These are phyloP conservation scores for Microtus richardsoni DNA, from an alignment of 2,113 vertebrate species.

Conservation along the genomic window DNA sequence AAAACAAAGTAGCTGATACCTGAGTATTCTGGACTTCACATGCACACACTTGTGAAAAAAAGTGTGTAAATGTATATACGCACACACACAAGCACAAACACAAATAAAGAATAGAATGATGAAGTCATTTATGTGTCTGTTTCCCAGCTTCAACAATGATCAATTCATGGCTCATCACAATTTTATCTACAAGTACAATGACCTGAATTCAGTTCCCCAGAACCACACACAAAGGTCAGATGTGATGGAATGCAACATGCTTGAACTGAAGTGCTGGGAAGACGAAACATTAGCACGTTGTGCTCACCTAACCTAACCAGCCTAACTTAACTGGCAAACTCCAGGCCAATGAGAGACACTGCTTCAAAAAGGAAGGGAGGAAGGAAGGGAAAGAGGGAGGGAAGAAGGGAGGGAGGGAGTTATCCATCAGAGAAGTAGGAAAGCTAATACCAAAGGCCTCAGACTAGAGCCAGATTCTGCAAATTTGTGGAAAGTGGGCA, in stretches of 20 bases:
- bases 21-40: neutral
- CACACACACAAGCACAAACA: neutral
- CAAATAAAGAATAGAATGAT: neutral
- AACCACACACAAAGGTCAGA: neutral
- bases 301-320: neutral
- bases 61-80: neutral
- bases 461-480: neutral
- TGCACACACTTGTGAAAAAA: neutral
- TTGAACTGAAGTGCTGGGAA: neutral
- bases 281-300: fast-evolving
- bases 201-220: neutral
- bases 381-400: fast-evolving
- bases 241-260: neutral
- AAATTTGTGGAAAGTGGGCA: neutral
- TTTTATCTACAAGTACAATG: neutral
- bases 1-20: neutral
- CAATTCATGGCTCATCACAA: no score
- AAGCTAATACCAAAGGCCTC: neutral
- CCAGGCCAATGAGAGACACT: neutral
- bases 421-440: neutral
- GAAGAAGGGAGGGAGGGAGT: neutral
- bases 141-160: neutral
- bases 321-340: neutral
- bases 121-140: neutral
- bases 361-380: neutral